Evolutionary conservation across 2,113 vertebrate species (phyloP), one percentile per base, ranked within the genome.

Genomic region (Meriones unguiculatus): DNA sequence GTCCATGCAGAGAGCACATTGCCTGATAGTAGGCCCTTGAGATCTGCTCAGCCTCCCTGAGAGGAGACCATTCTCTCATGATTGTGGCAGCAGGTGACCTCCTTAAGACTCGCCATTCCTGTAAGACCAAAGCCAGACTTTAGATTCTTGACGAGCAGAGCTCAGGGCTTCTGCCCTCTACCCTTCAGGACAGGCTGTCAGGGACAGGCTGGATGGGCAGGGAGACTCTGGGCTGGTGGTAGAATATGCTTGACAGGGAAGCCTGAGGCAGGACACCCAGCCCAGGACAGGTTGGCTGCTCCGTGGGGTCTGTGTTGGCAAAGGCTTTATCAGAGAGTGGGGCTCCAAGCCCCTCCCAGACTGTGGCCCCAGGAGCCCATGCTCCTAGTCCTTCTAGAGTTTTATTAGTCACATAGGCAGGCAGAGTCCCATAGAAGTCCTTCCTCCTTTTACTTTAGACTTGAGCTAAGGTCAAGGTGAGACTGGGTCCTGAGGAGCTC

Each of bases 11-110:
- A 41, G 14, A 28, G 65, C 35, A 25, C 50, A 30, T 28, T 2
- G 22, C 15, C 25, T 77, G 93, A 52, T 59, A 89, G 81, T 30
- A 78, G 86, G 52, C 0, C 0, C 70, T 90, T 93, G 72, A 65
- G n/a, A 22, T 77, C 92, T 80, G 94, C 73, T 82, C 24, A 0
- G 0, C 54, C 91, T 86, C 91, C 35, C 0, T 0, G 30, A 35
- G 57, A 77, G 0, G 0, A 65, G 90, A 32, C 11, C 7, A 13
- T 82, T 32, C 17, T 46, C 76, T 89, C 90, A 64, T 35, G 85
- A 54, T 76, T 11, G 32, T 73, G 80, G 81, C 82, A 96, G 67
- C 94, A 94, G 94, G 93, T 90, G 95, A 87, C 46, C 80, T 96
- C 57, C 50, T 86, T 59, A 78, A 86, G 92, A 87, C 20, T 38